phyloP scores from a whole-genome alignment of 2,113 vertebrate species.

The Prionailurus bengalensis region DNA sequence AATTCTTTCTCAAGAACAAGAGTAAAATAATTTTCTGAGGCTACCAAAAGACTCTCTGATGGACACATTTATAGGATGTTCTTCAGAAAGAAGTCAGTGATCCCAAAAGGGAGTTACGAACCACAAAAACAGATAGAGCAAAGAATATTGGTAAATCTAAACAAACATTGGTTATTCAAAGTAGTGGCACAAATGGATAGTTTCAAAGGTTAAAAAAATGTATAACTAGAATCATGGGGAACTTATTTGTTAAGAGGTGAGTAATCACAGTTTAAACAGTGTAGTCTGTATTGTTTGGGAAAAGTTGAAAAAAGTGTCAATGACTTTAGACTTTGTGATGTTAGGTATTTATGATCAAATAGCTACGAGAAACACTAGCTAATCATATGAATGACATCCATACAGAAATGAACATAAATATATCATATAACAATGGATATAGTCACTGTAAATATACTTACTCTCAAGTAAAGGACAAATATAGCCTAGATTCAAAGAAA shows the following conservation, averaged over 20 bases:
- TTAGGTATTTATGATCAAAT: not conserved
- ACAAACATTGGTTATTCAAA: not conserved
- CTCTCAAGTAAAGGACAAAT: not conserved
- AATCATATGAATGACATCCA: not conserved
- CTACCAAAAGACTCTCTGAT: not conserved
- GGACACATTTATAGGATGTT: not conserved
- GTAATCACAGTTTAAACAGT: not conserved
- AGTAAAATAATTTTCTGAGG: conserved; percentile 55
- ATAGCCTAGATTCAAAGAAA: not conserved
- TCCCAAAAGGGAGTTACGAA: not conserved
- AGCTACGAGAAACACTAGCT: not conserved
- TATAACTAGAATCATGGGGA: not conserved
- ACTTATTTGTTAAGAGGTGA: not conserved
- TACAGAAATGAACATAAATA: not conserved
- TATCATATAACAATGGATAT: not conserved
- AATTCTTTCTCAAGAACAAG: conserved; percentile 2
- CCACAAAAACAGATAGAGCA: not conserved
- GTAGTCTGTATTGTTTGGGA: not conserved
- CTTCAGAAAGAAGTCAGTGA: not conserved
- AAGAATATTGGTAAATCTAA: not conserved
- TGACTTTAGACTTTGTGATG: not conserved
- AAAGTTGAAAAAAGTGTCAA: not conserved
- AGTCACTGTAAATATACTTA: not conserved
- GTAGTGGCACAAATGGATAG: not conserved
- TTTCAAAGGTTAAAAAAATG: not conserved